Base-by-base conservation (phyloP, 2,888 invertebrate genomes). In the Cyaniris semiargus region DNA sequence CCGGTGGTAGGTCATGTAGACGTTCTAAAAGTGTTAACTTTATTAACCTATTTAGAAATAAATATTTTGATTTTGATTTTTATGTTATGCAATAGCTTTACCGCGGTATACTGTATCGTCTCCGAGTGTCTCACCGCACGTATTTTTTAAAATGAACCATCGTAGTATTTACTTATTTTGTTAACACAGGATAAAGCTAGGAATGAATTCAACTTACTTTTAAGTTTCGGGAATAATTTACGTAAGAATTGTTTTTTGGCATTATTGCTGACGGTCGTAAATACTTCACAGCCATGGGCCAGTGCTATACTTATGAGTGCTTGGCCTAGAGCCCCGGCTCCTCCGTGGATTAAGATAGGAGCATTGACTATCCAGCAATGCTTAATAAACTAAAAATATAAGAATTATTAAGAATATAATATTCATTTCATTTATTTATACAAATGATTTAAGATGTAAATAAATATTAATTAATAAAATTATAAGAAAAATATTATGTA, bases 191-290 rank as follows among this genome's bases (percentile, higher is more conserved):
- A 53, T 53, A 3, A 18, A 53, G 1, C 15, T 53, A 53, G 5
- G 18, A 53, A 76, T 76, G 8, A 78, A 88, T 86, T 3, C 78
- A 77, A 78, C 85, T 88, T 78, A 87, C 88, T 5, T 79, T 77
- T 3, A 79, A 27, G 53, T 85, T 84, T 72, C 0, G 58, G 75
- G 7, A 75, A 88, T 34, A 88, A 23, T 80, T 83, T 86, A 1
- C 74, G 77, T 3, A 89, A 76, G 78, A 88, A 87, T 2, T 79
- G 78, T 78, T 86, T 88, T 78, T 88, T 88, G 7, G 78, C 76
- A 2, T 80, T 34, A 53, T 84, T 84, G 71, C 86, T 82, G 23
- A 89, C 89, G 3, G 88, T 88, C 6, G 86, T 82, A 60, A 86
- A 89, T 2, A 89, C 86, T 76, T 76, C 76, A 70, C 76, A 76